A percentile compares a stretch with the other conserved stretches of the same genome.
Conservation (phyloP, 2,797 vertebrate species). For the Coccyzus lansbergi region DNA sequence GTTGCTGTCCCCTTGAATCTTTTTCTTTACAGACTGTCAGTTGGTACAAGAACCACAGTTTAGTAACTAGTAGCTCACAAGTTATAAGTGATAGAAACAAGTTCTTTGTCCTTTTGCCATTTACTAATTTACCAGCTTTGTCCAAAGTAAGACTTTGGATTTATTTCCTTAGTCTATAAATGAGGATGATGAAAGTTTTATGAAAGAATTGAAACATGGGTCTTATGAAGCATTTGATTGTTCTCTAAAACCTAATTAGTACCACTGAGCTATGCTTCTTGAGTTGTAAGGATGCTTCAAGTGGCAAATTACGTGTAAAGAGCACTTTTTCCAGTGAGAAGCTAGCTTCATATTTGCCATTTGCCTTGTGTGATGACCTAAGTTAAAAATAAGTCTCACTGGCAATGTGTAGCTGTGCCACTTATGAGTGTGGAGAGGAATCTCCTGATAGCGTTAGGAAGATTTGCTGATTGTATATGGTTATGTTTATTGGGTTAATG, state of each 20-base stretch:
- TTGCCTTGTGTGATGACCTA: neutral
- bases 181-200: neutral
- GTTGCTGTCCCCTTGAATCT: neutral
- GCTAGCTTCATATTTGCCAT: neutral
- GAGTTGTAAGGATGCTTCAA: neutral
- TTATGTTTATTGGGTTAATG: neutral
- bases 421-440: neutral
- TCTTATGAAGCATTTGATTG: neutral
- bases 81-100: neutral
- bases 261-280: neutral
- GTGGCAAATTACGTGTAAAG: neutral
- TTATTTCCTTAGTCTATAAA: neutral
- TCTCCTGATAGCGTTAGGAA: neutral
- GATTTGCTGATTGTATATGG: neutral
- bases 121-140: neutral
- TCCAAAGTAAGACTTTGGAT: neutral
- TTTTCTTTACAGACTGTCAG: neutral
- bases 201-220: neutral
- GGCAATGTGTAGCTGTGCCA: neutral
- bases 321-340: neutral
- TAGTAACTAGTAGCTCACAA: neutral
- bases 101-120: neutral
- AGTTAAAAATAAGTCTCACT: constrained; percentile 14
- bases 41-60: neutral
- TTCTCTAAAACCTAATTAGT: neutral